Base-by-base conservation (phyloP, 2,888 invertebrate genomes). In the Polyommatus icarus region DNA sequence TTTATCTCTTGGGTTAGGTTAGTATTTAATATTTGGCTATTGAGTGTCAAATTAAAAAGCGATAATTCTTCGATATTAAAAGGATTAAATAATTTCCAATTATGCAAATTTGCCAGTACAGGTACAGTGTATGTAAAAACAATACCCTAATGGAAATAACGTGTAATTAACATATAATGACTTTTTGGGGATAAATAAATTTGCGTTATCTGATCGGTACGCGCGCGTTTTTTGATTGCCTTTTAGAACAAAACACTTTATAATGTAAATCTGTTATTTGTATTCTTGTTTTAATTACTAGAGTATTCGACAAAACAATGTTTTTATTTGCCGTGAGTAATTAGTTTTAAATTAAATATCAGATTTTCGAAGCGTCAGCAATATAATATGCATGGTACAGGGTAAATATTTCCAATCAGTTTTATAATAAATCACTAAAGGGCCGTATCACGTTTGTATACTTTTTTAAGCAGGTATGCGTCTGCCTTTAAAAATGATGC, bases 91-190 rank as follows among this genome's bases (percentile, higher is more conserved):
- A 72, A 72, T 72, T 72, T 72, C 72, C 72, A 72, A 72, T 89
- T 87, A 88, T 84, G 85, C 85, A 84, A 88, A 89, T 89, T 89
- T 88, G 87, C 86, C 85, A 85, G 40, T 72, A 40, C 40, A 40
- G 72, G 40, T 72, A 72, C 72, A 36, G n/a, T 72, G 4, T 72
- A 40, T 72, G 72, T 81, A 85, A 87, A 87, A 87, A 85, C 85
- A 82, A 82, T 83, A 77, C 77, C 81, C 82, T 83, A 85, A 85
- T 87, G 84, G 84, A 85, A 87, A 85, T 80, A 83, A 81, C 84
- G 83, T 82, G 84, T 85, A 83, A 86, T 85, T 83, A 84, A 78
- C 72, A 77, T 78, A 77, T 78, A 72, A 72, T 79, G 54, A 73
- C 71, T 77, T 79, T 78, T 76, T 40, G 40, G 71, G 76, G 40